These are phyloP conservation scores for Odontocerum albicorne DNA, from an alignment of 2,888 invertebrate genomes.

Conservation along the genomic window DNA sequence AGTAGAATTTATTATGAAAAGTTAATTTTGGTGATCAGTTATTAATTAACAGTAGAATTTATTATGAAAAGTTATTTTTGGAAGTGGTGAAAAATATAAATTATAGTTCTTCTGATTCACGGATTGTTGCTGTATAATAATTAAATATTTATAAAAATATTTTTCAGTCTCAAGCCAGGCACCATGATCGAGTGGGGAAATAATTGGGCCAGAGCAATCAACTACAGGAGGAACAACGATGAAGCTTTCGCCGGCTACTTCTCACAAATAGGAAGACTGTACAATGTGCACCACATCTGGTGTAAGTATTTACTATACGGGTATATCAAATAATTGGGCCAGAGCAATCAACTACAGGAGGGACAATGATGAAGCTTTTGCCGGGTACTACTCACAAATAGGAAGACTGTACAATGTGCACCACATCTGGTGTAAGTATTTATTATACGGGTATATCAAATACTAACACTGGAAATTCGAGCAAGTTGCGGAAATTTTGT, in stretches of 20 bases:
- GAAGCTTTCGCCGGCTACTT: conserved; percentile 98
- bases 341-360: conserved; percentile 88
- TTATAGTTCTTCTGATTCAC: too few species aligned
- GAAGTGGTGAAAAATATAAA: too few species aligned
- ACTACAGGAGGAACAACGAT: conserved; percentile 85
- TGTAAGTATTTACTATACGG: conserved; percentile 78
- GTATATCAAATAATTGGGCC: conserved; percentile 99
- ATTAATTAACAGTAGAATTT: too few species aligned
- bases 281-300: conserved; percentile 99
- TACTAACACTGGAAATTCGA: too few species aligned
- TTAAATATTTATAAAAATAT: too few species aligned
- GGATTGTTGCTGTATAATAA: too few species aligned
- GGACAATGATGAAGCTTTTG: conserved; percentile 93
- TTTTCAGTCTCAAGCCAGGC: conserved; percentile 92
- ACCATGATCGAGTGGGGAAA: conserved; percentile 99
- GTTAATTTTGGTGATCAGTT: too few species aligned
- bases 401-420: conserved; percentile 96
- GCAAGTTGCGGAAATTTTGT: too few species aligned
- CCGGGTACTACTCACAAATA: conserved; percentile 97
- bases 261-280: conserved; percentile 94
- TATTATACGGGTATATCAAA: too few species aligned
- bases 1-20: too few species aligned
- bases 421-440: conserved; percentile 96
- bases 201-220: conserved; percentile 96
- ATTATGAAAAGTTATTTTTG: too few species aligned